phyloP scores from a whole-genome alignment of 2,113 vertebrate genomes.

The Poecile atricapillus region DNA sequence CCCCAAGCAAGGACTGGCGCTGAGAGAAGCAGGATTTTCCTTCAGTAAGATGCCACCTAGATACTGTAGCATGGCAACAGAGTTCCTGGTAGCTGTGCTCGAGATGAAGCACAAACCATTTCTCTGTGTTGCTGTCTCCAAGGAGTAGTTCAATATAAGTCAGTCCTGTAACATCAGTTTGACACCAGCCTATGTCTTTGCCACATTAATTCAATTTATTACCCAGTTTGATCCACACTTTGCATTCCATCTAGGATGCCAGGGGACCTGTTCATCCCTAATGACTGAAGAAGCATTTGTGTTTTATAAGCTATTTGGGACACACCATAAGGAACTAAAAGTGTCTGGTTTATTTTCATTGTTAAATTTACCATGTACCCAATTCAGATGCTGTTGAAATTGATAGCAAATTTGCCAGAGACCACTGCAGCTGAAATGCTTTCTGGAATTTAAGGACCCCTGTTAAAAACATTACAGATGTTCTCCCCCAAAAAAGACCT shows the following conservation, averaged over 20 bases:
- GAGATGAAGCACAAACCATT: neutral
- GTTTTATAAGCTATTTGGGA: conserved; percentile 59
- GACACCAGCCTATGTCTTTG: conserved; percentile 48
- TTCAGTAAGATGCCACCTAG: conserved; percentile 2
- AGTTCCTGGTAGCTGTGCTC: neutral
- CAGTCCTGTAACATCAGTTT: conserved; percentile 42
- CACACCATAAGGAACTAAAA: conserved; percentile 51
- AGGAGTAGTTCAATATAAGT: conserved; percentile 47
- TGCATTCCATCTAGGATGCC: conserved; percentile 35
- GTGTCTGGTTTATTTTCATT: conserved; percentile 39
- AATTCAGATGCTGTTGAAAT: neutral
- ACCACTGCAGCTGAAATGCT: neutral
- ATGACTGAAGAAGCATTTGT: conserved; percentile 54
- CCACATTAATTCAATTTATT: conserved; percentile 62
- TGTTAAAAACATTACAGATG: neutral
- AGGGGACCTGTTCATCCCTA: conserved; percentile 52
- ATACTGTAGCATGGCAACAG: conserved; percentile 51
- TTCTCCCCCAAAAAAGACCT: neutral
- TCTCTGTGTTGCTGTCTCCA: conserved; percentile 12
- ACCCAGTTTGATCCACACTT: conserved; percentile 34
- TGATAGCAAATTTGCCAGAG: neutral
- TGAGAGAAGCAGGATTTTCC: neutral
- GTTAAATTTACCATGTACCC: conserved; percentile 36
- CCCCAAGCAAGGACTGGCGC: neutral
- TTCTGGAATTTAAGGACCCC: neutral